phyloP scores from a whole-genome alignment of 1,140 invertebrate species.

The Trissolcus basalis region DNA sequence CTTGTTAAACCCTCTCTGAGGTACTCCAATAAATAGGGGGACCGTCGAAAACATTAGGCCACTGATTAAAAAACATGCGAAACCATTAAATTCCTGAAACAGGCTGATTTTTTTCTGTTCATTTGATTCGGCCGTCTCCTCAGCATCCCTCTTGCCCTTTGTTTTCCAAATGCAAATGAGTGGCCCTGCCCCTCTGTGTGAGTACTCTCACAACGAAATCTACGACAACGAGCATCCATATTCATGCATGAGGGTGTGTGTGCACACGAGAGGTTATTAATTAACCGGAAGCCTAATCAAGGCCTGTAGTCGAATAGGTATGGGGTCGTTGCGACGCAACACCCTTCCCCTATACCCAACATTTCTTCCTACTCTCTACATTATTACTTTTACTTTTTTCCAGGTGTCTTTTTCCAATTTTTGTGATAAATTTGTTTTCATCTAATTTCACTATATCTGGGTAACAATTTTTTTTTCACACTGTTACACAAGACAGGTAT shows the following conservation, averaged over 20 bases:
- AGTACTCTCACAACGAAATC: slow-evolving; percentile 68
- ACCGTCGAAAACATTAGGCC: not conserved
- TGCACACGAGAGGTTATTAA: slow-evolving; percentile 76
- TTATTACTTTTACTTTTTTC: slow-evolving; percentile 22
- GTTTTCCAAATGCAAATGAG: slow-evolving; percentile 76
- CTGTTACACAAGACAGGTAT: not conserved
- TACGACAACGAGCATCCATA: slow-evolving; percentile 73
- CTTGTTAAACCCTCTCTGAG: not conserved
- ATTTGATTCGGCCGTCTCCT: slow-evolving; percentile 24
- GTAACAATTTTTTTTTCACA: not conserved
- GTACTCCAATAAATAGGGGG: not conserved
- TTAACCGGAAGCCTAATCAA: slow-evolving; percentile 77
- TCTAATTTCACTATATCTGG: too few relatives aligned
- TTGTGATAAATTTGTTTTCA: not conserved
- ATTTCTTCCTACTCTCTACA: slow-evolving; percentile 28
- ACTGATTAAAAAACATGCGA: slow-evolving; percentile 21
- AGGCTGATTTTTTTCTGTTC: slow-evolving; percentile 36
- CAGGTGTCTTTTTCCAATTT: slow-evolving; percentile 28
- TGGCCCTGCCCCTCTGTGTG: slow-evolving; percentile 62
- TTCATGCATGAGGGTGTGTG: slow-evolving; percentile 73
- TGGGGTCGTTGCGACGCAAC: slow-evolving; percentile 58
- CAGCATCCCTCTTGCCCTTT: slow-evolving; percentile 67
- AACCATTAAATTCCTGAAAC: slow-evolving; percentile 29
- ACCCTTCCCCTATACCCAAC: slow-evolving; percentile 42
- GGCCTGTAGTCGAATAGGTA: slow-evolving; percentile 69